Evolutionary conservation across 2,888 invertebrate species (phyloP).

Genomic region (Chromoteleia sp.): DNA sequence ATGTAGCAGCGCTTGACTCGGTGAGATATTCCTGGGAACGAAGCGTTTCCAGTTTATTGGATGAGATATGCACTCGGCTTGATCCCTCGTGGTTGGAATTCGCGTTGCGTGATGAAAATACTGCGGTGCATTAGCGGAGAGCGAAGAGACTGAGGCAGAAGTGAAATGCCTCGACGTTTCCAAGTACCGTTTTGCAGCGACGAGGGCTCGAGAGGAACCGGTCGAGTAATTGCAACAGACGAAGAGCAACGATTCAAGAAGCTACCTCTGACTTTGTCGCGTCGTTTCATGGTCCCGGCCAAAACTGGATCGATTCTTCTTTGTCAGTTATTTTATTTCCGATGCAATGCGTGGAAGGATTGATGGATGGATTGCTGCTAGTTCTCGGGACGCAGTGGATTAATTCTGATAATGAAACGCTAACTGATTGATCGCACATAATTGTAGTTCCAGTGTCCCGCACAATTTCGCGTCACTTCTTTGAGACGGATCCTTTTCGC

Average conservation of each 20-base stretch:
- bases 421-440: no score
- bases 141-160: slow-evolving; percentile 39
- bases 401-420: slow-evolving; percentile 87
- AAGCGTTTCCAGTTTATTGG: slow-evolving; percentile 45
- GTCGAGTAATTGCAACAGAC: slow-evolving; percentile 75
- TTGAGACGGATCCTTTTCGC: neutral
- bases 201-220: slow-evolving; percentile 73
- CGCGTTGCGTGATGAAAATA: slow-evolving; percentile 62
- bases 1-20: neutral
- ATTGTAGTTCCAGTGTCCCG: no score
- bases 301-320: slow-evolving; percentile 11
- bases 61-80: slow-evolving; percentile 12
- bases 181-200: slow-evolving; percentile 69
- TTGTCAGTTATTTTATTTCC: slow-evolving; percentile 7
- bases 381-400: no score
- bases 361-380: no score
- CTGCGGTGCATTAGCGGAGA: slow-evolving; percentile 40
- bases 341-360: no score
- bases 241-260: slow-evolving; percentile 68
- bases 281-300: slow-evolving; percentile 4
- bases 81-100: slow-evolving; percentile 46
- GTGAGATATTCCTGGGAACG: neutral
- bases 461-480: neutral
- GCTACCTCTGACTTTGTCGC: slow-evolving; percentile 52
- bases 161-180: slow-evolving; percentile 66